Evolutionary conservation across 30 jellyfish, hydroid and myxozoan genomes (phyloP), one percentile per base, ranked within the genome.

Genomic region (Pelagia noctiluca): DNA sequence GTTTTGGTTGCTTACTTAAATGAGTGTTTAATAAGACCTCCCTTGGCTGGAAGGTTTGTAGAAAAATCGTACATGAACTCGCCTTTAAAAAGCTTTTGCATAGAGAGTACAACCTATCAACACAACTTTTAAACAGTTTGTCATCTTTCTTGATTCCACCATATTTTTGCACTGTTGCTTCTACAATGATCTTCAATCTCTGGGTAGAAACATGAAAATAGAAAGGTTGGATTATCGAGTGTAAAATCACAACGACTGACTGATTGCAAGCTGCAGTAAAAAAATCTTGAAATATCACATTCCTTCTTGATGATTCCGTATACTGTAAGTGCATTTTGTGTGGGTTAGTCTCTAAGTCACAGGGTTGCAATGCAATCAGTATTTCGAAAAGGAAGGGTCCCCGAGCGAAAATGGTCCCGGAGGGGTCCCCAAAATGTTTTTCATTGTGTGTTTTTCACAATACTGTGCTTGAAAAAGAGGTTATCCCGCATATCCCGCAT

Each of bases 81-180:
- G 70, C 92, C 80, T 82, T 82, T 0, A 82, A 62, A 65, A 86
- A 86, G 54, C 96, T 86, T 50, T 86, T 86, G 71, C 96, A 86
- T 71, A 86, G 37, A 1, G 80, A 10, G 35, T 35, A 75, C 13
- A 86, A 70, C 50, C 96, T 75, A 30, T 70, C n/a, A 8, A 65
- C 48, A 53, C 96, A 86, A 23, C 63, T 86, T 12, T 86, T 71
- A 64, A 74, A 86, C 8, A 49, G 49, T 26, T 88, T 88, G 37
- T 86, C 74, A 35, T 65, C 69, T 75, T 35, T 54, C 4, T 19
- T 22, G 5, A 86, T 42, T 21, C 37, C 26, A 10, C 96, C 96
- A 65, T 86, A 76, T 79, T 86, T 86, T 53, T 68, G 70, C 48
- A 82, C 36, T 3, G 92, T 82, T 34, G 73, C 86, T 42, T 82